These are phyloP conservation scores for Anisognathus igniventris DNA, from an alignment of 2,797 vertebrate species.

Conservation along the genomic window DNA sequence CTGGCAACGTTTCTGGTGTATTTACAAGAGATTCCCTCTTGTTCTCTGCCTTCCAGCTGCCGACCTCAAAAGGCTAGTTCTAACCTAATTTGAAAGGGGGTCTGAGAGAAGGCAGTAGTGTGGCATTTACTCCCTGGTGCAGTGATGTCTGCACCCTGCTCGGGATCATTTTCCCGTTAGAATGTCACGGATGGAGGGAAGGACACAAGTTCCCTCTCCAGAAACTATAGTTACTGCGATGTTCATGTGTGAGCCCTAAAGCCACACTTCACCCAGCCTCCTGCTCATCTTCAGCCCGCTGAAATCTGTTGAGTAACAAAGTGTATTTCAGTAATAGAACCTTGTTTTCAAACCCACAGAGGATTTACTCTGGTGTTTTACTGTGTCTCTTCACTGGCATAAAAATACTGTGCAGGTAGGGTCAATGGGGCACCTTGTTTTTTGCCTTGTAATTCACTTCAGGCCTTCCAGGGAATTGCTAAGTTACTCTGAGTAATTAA, in stretches of 20 bases:
- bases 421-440: background rate
- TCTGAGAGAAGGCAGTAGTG: background rate
- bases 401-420: background rate
- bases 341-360: background rate
- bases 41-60: background rate
- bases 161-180: background rate
- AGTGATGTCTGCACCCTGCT: background rate
- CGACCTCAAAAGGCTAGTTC: background rate
- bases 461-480: slow-evolving; percentile 9
- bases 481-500: background rate
- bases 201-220: background rate
- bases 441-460: background rate
- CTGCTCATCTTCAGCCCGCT: background rate
- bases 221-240: accelerated
- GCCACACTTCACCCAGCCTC: background rate
- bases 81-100: background rate
- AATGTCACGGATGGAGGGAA: background rate
- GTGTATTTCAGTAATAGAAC: background rate
- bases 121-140: background rate
- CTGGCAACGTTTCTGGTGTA: background rate
- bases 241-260: background rate
- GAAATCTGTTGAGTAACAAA: background rate
- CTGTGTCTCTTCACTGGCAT: background rate
- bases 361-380: background rate
- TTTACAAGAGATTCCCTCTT: background rate